Percentiles rank a stretch among this genome's conserved stretches.
Conservation (phyloP, 1,140 invertebrate genomes). For the Alviniconcha marisindica region DNA sequence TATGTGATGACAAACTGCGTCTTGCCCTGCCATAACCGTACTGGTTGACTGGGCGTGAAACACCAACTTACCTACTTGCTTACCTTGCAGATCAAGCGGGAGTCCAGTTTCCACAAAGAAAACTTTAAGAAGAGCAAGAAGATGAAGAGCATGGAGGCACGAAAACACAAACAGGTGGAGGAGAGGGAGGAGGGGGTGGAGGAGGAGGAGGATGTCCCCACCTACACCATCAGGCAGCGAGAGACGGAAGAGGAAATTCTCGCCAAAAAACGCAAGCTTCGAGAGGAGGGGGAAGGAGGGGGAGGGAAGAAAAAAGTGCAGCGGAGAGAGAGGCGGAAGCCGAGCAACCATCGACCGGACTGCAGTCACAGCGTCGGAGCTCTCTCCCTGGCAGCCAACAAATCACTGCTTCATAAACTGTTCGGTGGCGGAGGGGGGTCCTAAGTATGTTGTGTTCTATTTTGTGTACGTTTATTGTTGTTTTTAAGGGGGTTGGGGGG, state of each 20-base stretch:
- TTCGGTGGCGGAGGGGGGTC: conserved; percentile 20
- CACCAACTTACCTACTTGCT: no score
- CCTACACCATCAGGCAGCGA: conserved; percentile 55
- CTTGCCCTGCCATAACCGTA: no score
- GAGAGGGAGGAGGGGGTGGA: conserved; percentile 29
- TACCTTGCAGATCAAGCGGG: conserved; percentile 82
- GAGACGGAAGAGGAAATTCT: conserved; percentile 70
- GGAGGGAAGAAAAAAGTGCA: not conserved
- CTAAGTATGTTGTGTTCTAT: not conserved
- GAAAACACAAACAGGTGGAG: conserved; percentile 46
- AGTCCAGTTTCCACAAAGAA: conserved; percentile 89
- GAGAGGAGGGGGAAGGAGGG: not conserved
- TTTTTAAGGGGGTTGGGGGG: no score
- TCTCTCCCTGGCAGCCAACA: conserved; percentile 28
- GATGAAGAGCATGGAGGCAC: conserved; percentile 77
- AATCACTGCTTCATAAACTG: conserved; percentile 24
- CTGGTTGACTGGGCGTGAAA: no score
- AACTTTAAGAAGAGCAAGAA: conserved; percentile 89
- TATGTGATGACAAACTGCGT: no score
- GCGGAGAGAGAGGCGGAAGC: not conserved
- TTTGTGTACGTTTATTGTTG: not conserved
- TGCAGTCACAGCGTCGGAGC: conserved; percentile 23
- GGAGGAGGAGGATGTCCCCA: conserved; percentile 39
- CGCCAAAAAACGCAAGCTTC: conserved; percentile 40
- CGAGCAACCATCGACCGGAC: conserved; percentile 23